These are phyloP conservation scores for Cheilosia vulpina DNA, from an alignment of 2,888 invertebrate genomes.

Conservation along the genomic window DNA sequence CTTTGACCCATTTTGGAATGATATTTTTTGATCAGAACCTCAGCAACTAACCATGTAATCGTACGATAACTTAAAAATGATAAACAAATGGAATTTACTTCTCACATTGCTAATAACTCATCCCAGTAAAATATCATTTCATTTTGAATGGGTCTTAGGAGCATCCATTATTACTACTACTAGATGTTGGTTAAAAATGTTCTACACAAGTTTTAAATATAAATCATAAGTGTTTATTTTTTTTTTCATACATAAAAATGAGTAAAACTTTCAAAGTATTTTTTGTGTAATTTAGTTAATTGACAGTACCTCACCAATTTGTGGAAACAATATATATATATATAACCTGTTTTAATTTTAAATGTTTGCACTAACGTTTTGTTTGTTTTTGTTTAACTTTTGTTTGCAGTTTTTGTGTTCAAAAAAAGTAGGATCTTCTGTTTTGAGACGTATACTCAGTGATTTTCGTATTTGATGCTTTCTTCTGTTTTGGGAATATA, in stretches of 20 bases:
- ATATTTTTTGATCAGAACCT: conserved; percentile 83
- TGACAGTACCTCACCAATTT: conserved; percentile 18
- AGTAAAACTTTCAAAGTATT: conserved; percentile 32
- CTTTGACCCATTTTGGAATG: conserved; percentile 83
- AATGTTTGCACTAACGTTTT: conserved; percentile 69
- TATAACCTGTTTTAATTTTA: conserved; percentile 44
- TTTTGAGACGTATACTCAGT: conserved; percentile 70
- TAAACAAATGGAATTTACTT: conserved; percentile 33
- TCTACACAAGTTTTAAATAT: conserved; percentile 61
- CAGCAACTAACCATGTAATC: conserved; percentile 75
- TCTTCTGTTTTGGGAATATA: conserved; percentile 69
- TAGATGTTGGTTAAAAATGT: conserved; percentile 67
- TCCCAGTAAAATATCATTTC: conserved; percentile 76
- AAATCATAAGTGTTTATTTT: conserved; percentile 34
- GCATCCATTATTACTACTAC: conserved; percentile 69
- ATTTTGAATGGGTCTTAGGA: conserved; percentile 76
- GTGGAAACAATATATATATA: conserved; percentile 36
- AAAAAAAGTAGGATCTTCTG: conserved; percentile 14
- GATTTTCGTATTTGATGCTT: conserved; percentile 78
- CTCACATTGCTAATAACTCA: conserved; percentile 9
- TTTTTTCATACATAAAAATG: conserved; percentile 2
- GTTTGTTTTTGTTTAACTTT: conserved; percentile 38
- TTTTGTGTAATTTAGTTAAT: conserved; percentile 42
- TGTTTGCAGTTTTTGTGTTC: conserved; percentile 36
- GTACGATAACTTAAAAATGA: conserved; percentile 65